Base-by-base conservation (phyloP, 2,113 vertebrate genomes). In the Dissostichus mawsoni region DNA sequence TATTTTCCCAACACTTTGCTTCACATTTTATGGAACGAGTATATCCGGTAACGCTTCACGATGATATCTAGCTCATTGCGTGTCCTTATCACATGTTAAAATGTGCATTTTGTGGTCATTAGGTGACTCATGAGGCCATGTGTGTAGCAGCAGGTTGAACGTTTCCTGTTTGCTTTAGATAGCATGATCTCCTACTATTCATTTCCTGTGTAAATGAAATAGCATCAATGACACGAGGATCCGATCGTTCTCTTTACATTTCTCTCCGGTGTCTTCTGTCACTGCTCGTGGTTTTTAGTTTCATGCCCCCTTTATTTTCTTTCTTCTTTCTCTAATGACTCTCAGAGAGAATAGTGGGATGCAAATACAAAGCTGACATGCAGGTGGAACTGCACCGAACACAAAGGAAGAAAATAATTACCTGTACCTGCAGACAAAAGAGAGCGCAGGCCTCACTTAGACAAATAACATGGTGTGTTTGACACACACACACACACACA, bases 381-480 rank as follows among this genome's bases (percentile, higher is more conserved):
- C 25, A 76, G 87, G 63, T 88, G 89, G 80, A 70, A 87, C 64
- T 1, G 5, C 57, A 68, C 74, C 61, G 65, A 84, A 57, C 1
- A 89, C 87, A 92, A 90, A 84, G 77, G 33, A 66, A 45, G 75
- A 5, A 62, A 82, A 87, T 87, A 63, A 87, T 84, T 50, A 76
- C 67, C 67, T 62, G 9, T 67, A 80, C 83, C 66, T 41, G 12
- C 23, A 10, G 63, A 90, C 82, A 88, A 88, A 88, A 76, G 82
- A 47, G 67, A 2, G 6, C 1, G 8, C 51, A 5, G 8, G 53
- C 74, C 4, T 81, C 53, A n/a, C 70, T 85, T 57, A 29, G 71
- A 69, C 58, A 79, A 76, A 87, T 52, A 82, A 78, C 79, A 78
- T 8, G 25, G 51, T 77, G 80, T 81, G 36, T 87, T 85, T 87